A percentile compares a stretch with the other conserved stretches of the same genome.
Evolutionary conservation across 1,140 invertebrate species (phyloP).

Genomic region (Orchesella cincta): DNA sequence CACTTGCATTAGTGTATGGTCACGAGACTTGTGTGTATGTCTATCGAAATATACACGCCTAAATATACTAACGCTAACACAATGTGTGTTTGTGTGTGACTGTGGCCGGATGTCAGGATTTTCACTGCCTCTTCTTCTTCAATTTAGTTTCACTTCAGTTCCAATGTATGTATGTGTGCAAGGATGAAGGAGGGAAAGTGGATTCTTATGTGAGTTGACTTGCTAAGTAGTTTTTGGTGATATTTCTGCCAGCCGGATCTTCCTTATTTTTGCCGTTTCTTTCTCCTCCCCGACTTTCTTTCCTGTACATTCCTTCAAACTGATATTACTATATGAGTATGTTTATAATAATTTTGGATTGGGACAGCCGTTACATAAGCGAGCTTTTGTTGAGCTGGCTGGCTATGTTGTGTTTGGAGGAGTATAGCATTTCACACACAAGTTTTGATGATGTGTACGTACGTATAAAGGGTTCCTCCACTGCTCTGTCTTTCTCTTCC

Average conservation of each 20-base stretch:
- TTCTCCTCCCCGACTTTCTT: neutral
- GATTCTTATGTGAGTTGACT: slow-evolving; percentile 10
- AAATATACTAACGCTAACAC: no score
- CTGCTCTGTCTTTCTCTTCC: no score
- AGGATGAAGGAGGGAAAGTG: neutral
- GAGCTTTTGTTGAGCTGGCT: no score
- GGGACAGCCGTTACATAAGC: no score
- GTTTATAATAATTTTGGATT: no score
- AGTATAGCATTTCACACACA: no score
- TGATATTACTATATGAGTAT: no score
- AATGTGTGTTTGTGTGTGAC: neutral
- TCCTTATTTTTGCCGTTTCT: neutral
- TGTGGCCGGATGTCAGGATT: slow-evolving; percentile 3
- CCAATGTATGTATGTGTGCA: neutral
- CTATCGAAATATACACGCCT: neutral
- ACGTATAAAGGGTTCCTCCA: no score
- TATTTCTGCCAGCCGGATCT: slow-evolving; percentile 10
- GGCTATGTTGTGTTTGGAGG: no score
- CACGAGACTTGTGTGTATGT: neutral
- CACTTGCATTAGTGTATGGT: neutral
- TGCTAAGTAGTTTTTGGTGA: slow-evolving; percentile 13
- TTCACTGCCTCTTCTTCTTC: neutral
- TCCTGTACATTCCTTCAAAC: neutral
- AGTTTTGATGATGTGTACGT: no score
- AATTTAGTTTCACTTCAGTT: neutral